phyloP scores from a whole-genome alignment of 1,140 invertebrate genomes.

The Anastrepha obliqua region DNA sequence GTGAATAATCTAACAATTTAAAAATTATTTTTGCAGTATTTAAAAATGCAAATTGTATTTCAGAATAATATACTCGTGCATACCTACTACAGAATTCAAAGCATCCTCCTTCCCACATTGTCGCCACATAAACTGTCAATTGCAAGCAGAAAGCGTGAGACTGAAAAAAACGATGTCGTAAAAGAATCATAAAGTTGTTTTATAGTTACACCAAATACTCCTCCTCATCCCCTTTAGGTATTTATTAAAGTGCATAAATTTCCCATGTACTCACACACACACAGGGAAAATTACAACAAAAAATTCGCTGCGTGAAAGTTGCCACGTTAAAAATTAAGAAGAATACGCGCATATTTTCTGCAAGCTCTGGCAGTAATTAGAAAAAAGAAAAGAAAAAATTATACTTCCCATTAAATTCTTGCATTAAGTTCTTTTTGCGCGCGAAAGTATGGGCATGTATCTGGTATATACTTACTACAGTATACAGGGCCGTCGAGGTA shows the following conservation, averaged over 20 bases:
- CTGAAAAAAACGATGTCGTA: not conserved
- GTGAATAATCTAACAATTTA: too few relatives aligned
- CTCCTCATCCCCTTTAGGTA: not conserved
- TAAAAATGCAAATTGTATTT: too few relatives aligned
- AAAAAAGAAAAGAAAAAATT: not conserved
- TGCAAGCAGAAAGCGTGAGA: not conserved
- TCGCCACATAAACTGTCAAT: too few relatives aligned
- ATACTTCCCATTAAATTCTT: not conserved
- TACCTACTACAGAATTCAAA: too few relatives aligned
- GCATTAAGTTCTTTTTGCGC: not conserved
- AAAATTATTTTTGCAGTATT: too few relatives aligned
- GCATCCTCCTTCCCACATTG: too few relatives aligned
- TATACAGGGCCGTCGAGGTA: too few relatives aligned
- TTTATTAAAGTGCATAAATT: not conserved
- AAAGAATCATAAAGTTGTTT: not conserved
- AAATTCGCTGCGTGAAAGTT: not conserved
- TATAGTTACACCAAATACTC: not conserved
- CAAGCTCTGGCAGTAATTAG: constrained; percentile 8
- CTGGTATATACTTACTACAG: too few relatives aligned
- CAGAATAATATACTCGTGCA: too few relatives aligned
- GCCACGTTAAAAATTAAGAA: not conserved
- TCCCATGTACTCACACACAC: not conserved
- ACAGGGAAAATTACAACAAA: not conserved
- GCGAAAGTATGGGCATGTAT: not conserved
- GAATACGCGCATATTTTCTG: not conserved